phyloP scores from a whole-genome alignment of 2,797 vertebrate genomes.

The Sarcophilus harrisii region DNA sequence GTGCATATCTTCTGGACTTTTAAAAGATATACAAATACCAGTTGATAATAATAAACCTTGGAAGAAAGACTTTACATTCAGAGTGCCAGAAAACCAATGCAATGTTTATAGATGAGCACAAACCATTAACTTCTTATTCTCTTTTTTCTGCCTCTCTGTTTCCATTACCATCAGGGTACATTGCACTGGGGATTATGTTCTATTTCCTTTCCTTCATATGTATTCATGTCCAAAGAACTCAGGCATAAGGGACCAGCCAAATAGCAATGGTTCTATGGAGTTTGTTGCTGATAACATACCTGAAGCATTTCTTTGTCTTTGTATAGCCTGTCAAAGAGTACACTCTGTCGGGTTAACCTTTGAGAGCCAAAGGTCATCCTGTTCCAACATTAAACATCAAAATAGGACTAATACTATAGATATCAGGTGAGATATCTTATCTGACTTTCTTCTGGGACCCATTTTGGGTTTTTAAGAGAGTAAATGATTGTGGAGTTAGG shows the following conservation, averaged over 20 bases:
- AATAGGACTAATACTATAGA: neutral
- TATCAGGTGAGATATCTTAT: neutral
- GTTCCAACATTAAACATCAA: neutral
- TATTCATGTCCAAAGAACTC: neutral
- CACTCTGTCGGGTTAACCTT: neutral
- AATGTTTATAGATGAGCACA: neutral
- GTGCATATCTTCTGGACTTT: neutral
- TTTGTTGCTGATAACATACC: neutral
- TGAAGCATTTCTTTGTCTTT: neutral
- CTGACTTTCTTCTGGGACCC: neutral
- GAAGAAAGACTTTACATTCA: neutral
- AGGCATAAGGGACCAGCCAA: neutral
- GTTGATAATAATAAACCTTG: neutral
- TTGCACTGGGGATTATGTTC: neutral
- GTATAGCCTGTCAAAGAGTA: neutral
- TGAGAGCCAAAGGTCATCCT: neutral
- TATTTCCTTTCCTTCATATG: neutral
- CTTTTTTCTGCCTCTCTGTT: neutral
- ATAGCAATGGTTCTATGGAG: neutral
- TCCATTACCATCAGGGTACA: neutral
- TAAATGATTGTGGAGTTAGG: neutral
- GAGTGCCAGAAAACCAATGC: neutral
- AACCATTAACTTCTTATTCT: neutral
- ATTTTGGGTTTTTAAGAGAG: neutral
- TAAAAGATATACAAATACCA: neutral